phyloP scores from a whole-genome alignment of 2,113 vertebrate genomes.

The Nansenia antarctica region DNA sequence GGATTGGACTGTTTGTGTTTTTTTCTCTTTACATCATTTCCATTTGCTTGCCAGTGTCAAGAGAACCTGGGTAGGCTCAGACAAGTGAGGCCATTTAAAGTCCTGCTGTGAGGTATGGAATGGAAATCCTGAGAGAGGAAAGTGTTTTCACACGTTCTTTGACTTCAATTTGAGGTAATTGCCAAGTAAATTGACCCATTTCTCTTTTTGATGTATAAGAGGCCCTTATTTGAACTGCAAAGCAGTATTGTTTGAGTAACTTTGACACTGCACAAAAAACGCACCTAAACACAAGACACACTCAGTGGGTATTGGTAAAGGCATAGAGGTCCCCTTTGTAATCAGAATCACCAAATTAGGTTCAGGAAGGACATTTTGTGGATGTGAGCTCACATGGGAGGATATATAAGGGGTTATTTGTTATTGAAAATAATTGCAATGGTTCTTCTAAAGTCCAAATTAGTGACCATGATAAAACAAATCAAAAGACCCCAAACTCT shows the following conservation, averaged over 20 bases:
- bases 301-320: neutral
- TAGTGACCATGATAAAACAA: neutral
- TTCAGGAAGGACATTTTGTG: neutral
- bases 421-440: neutral
- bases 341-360: neutral
- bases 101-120: neutral
- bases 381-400: neutral
- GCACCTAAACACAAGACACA: too few species aligned
- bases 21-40: constrained; percentile 18
- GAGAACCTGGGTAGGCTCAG: constrained; percentile 18
- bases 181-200: constrained; percentile 5
- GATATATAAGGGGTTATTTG: neutral
- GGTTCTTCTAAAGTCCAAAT: neutral
- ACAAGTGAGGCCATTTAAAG: neutral
- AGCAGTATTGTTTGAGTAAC: neutral
- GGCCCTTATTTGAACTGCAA: neutral
- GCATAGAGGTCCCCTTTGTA: neutral
- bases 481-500: neutral
- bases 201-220: constrained; percentile 1
- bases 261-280: neutral
- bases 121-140: neutral
- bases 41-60: constrained; percentile 3
- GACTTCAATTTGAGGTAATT: constrained; percentile 19
- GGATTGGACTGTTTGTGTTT: constrained; percentile 14
- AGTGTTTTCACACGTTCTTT: constrained; percentile 1